These are phyloP conservation scores for Nephotettix cincticeps DNA, from an alignment of 1,140 invertebrate genomes.

Conservation along the genomic window DNA sequence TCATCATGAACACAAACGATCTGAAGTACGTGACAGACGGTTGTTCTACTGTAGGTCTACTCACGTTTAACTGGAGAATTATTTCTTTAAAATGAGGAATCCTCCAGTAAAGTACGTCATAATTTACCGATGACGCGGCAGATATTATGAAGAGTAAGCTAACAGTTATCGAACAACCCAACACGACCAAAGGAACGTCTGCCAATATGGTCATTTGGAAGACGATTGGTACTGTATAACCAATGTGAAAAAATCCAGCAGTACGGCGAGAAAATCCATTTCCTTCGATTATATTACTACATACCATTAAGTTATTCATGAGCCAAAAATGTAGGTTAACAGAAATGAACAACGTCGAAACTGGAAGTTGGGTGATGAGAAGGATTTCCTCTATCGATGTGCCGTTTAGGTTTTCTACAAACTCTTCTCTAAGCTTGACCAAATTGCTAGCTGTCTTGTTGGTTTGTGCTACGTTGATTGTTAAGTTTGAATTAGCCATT, in stretches of 20 bases:
- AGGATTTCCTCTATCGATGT: not conserved
- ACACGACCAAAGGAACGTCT: not conserved
- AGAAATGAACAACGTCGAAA: too few species aligned
- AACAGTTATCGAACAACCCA: not conserved
- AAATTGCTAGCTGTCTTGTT: too few species aligned
- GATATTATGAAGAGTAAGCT: not conserved
- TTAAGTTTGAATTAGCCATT: too few species aligned
- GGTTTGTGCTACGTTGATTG: too few species aligned
- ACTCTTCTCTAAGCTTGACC: not conserved
- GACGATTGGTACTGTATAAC: not conserved
- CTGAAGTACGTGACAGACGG: conserved; percentile 65
- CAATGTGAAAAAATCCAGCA: not conserved
- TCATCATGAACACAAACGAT: conserved; percentile 68
- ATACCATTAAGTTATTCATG: too few species aligned
- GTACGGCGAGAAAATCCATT: too few species aligned
- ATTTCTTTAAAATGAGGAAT: not conserved
- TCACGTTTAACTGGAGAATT: not conserved
- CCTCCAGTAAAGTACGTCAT: not conserved
- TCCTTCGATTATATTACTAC: too few species aligned
- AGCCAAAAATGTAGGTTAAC: too few species aligned
- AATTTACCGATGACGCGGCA: not conserved
- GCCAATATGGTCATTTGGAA: not conserved
- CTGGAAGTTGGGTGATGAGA: not conserved
- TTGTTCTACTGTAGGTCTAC: conserved; percentile 43
- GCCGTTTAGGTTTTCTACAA: not conserved